Conservation (phyloP, 2,888 invertebrate species). For the Himalopsyche japonica region DNA sequence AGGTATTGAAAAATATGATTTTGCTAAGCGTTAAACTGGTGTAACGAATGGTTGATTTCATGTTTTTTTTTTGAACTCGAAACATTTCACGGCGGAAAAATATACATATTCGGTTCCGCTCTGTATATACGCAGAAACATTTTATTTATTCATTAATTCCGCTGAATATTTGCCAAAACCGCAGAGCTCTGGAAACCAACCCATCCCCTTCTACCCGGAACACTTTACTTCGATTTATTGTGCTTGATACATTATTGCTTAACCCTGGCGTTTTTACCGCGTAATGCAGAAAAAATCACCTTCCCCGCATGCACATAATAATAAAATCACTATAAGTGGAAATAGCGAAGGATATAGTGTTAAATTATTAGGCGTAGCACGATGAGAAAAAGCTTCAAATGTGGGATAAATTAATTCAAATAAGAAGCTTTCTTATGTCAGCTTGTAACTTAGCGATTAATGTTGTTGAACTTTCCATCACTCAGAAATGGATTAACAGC, state of each 20-base stretch:
- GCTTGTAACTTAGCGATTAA: no score
- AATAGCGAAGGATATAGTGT: background rate
- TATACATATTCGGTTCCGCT: background rate
- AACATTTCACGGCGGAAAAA: background rate
- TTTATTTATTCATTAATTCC: background rate
- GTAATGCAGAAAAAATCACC: background rate
- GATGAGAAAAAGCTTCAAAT: no score
- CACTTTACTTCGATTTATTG: background rate
- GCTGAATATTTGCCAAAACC: background rate
- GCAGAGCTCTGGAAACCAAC: background rate
- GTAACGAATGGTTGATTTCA: no score
- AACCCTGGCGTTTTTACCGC: background rate
- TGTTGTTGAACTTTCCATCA: no score
- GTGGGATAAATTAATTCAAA: no score
- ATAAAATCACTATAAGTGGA: background rate
- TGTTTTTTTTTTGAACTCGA: background rate
- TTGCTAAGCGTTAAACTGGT: no score
- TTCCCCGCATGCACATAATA: background rate
- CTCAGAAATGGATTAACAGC: no score
- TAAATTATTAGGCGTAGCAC: background rate
- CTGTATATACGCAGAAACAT: background rate
- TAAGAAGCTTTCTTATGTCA: no score
- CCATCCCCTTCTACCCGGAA: background rate
- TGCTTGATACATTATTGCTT: background rate
- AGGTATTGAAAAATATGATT: no score